Base-by-base conservation (phyloP, 2,113 vertebrate species). In the Rhipidura dahli region DNA sequence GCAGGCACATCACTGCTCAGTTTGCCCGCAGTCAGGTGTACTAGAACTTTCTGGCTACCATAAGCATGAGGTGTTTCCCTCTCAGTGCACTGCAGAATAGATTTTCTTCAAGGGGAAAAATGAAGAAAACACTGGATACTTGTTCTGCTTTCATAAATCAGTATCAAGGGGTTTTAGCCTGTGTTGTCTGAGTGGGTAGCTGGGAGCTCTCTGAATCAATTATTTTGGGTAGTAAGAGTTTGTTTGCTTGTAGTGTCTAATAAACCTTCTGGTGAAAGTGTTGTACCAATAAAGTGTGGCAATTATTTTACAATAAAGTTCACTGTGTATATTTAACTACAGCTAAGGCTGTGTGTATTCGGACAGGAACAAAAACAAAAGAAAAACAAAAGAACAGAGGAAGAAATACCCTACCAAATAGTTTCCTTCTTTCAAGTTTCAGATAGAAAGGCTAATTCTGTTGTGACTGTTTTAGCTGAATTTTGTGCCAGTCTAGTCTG, bases 221-320 rank as follows among this genome's bases (percentile, higher is more conserved):
- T 0, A 31, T 63, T 89, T 70, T 66, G 45, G 19, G 42, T 59
- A 50, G 35, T 40, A 87, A 64, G 31, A 86, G 51, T 89, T 71
- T 45, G 50, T 83, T 91, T 68, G 69, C 66, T 77, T 80, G 44
- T 66, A 59, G 22, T 64, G 61, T 72, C 91, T 69, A 83, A 53
- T 61, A 76, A 77, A 20, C 31, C 47, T 80, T 93, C 64, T 70
- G 53, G 68, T 91, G 45, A 59, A 94, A 75, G 60, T 51, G 47
- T 30, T 76, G 61, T 95, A 89, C 75, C 27, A 82, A 69, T 85
- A 66, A 83, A 60, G 26, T 37, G 92, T 90, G 78, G 72, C 26
- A 56, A 53, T 87, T 92, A 53, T 90, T 96, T 95, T 95, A 77
- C 84, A 90, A 90, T 92, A 88, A 95, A 96, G 84, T 17, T 66